These are phyloP conservation scores for Helogale parvula DNA, from an alignment of 2,113 vertebrate species.

Conservation along the genomic window DNA sequence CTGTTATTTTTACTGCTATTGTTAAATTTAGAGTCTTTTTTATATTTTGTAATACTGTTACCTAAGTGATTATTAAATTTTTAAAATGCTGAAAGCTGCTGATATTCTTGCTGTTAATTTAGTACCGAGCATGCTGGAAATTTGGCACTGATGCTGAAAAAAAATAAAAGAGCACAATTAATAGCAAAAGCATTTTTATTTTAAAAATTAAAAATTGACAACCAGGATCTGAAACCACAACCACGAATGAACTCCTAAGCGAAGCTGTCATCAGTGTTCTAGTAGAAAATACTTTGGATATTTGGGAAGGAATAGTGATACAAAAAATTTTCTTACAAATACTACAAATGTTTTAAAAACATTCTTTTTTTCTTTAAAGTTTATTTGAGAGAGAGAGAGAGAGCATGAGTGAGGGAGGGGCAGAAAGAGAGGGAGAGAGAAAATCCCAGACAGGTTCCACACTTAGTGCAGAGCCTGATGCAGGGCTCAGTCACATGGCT, in stretches of 20 bases:
- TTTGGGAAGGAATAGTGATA: not conserved
- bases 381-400: too few species aligned
- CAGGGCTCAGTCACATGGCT: too few species aligned
- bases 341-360: slow-evolving; percentile 5
- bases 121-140: not conserved
- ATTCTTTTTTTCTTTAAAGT: not conserved
- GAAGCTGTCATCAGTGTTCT: not conserved
- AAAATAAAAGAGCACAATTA: not conserved
- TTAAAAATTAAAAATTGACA: not conserved
- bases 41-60: not conserved
- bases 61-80: not conserved
- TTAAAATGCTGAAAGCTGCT: not conserved
- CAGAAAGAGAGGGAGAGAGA: too few species aligned
- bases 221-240: not conserved
- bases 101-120: not conserved
- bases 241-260: not conserved
- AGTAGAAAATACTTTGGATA: slow-evolving; percentile 7
- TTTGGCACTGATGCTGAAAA: not conserved
- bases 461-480: too few species aligned
- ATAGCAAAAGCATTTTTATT: not conserved
- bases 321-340: not conserved
- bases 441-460: too few species aligned
- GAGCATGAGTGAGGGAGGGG: too few species aligned
- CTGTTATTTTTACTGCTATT: not conserved
- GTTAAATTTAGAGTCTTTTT: slow-evolving; percentile 28